These are phyloP conservation scores for Argya squamiceps DNA, from an alignment of 2,797 vertebrate species.

Conservation along the genomic window DNA sequence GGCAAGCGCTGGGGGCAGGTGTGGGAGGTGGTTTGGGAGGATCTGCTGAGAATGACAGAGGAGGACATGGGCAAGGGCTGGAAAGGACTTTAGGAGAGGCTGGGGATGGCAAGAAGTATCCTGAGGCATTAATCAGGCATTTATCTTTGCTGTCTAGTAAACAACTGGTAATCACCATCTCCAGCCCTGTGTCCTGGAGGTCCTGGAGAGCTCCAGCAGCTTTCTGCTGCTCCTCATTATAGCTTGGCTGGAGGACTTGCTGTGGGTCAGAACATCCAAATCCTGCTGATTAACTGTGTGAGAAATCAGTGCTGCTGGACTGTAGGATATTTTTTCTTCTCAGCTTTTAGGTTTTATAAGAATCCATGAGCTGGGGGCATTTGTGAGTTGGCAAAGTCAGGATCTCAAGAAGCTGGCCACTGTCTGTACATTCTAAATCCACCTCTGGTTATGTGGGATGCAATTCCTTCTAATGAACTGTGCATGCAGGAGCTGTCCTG, in stretches of 20 bases:
- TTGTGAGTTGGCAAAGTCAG: background rate
- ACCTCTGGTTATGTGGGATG: background rate
- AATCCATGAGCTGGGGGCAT: background rate
- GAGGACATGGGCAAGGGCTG: background rate
- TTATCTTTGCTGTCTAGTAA: background rate
- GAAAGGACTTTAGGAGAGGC: background rate
- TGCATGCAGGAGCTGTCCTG: background rate
- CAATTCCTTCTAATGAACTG: background rate
- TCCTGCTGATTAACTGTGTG: background rate
- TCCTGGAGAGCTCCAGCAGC: background rate
- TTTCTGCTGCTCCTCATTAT: background rate
- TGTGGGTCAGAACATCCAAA: background rate
- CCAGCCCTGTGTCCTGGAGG: background rate
- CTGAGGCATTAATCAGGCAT: background rate
- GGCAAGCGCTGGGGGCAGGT: background rate
- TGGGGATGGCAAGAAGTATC: background rate
- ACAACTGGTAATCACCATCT: background rate
- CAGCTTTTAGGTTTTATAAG: background rate
- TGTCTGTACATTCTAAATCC: background rate
- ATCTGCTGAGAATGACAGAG: background rate
- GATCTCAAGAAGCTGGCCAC: background rate
- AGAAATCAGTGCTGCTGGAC: background rate
- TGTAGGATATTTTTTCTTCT: background rate
- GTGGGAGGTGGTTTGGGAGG: background rate
- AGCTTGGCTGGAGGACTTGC: background rate